Base-by-base conservation (phyloP, 2,888 invertebrate species). In the Pachydiplax longipennis region DNA sequence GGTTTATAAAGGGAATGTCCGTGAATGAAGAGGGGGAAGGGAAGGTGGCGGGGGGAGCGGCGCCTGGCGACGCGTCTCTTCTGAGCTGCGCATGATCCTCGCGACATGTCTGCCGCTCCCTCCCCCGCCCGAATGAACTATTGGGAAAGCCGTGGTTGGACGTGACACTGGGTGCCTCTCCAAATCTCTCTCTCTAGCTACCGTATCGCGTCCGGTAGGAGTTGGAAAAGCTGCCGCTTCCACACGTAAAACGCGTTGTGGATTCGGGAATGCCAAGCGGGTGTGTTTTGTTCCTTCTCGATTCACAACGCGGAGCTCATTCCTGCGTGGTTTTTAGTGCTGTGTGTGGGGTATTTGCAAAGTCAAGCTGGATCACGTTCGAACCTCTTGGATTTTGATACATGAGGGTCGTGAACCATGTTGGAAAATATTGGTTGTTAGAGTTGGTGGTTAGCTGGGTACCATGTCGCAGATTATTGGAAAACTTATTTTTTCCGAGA, bases 81-180 rank as follows among this genome's bases (percentile, higher is more conserved):
- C 58, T 13, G 87, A n/a, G 61, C 87, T 58, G 87, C 87, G 87
- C 87, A 87, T 87, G 87, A 87, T 87, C 87, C 87, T 31, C 12
- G 58, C 65, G 61, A 87, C 87, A 87, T 61, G 87, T 87, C 35
- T 87, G 87, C 87, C 87, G 87, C 87, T 87, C 87, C 87, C 65
- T 65, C 65, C 65, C 61, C n/a, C 61, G 65, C n/a, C 73, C 73
- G 73, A 73, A 73, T 73, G 73, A 73, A 73, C 73, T 73, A 73
- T 73, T 73, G 73, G 73, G 73, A 73, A 73, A 73, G 73, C 73
- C 73, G 73, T 73, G 73, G 73, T 73, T 73, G 73, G 73, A 73
- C 73, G 73, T 73, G 73, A 73, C 73, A 31, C 73, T 73, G 73
- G 73, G 73, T 31, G 25, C 73, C 65, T 25, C n/a, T 18, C 22